Conservation (phyloP, 2,888 invertebrate species). For the Nemurella pictetii region DNA sequence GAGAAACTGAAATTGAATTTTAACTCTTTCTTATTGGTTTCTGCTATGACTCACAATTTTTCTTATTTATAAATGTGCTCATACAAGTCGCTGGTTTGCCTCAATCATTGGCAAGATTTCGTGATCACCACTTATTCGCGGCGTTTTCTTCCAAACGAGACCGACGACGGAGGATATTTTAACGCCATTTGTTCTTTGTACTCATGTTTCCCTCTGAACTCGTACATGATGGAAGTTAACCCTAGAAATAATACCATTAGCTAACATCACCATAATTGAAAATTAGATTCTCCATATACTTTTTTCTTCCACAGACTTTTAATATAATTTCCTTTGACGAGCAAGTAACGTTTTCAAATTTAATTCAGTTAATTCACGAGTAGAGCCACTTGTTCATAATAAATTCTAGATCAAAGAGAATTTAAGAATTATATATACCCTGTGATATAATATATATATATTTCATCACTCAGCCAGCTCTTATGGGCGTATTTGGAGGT, state of each 20-base stretch:
- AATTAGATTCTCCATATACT: background rate
- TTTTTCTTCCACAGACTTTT: slow-evolving; percentile 12
- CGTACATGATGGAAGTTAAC: background rate
- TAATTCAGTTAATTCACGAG: slow-evolving; percentile 19
- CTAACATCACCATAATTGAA: slow-evolving; percentile 14
- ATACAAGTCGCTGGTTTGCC: background rate
- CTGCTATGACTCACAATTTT: background rate
- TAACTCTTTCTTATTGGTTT: slow-evolving; percentile 6
- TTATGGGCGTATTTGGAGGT: slow-evolving; percentile 19
- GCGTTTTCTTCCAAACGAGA: background rate
- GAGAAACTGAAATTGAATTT: background rate
- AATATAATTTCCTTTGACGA: slow-evolving; percentile 14
- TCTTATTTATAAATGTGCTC: background rate
- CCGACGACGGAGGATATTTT: background rate
- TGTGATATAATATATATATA: background rate
- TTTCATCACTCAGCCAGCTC: slow-evolving; percentile 29
- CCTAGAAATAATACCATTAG: background rate
- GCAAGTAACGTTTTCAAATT: slow-evolving; percentile 24
- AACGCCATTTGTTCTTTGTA: background rate
- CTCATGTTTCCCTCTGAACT: background rate
- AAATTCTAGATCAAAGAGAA: slow-evolving; percentile 21
- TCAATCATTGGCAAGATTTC: background rate
- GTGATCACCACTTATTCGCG: background rate
- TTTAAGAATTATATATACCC: slow-evolving; percentile 19
- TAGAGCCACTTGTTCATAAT: slow-evolving; percentile 1